A percentile compares a stretch with the other conserved stretches of the same genome.
Evolutionary conservation across 2,888 invertebrate genomes (phyloP).

Genomic region (Nomada fabriciana): DNA sequence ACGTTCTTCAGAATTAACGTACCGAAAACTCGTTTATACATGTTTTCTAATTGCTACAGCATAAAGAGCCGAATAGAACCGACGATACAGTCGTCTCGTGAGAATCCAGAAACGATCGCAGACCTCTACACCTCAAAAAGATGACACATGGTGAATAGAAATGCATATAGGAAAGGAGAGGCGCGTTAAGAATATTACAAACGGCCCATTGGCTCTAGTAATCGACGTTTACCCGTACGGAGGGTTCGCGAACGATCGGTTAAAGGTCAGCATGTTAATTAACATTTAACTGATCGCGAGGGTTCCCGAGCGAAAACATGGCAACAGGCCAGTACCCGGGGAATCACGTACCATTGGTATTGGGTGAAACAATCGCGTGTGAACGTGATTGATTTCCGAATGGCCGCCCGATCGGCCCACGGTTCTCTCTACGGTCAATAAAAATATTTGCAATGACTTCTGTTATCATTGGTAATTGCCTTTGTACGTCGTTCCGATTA

Average conservation of each 20-base stretch:
- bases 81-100: constrained; percentile 35
- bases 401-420: neutral
- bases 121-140: constrained; percentile 20
- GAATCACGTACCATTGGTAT: constrained; percentile 44
- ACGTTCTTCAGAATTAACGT: constrained; percentile 71
- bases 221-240: constrained; percentile 20
- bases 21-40: constrained; percentile 73
- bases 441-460: constrained; percentile 42
- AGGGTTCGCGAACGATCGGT: constrained; percentile 21
- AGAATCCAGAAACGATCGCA: constrained; percentile 53
- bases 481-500: constrained; percentile 10
- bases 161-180: neutral
- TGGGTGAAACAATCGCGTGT: constrained; percentile 32
- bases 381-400: constrained; percentile 57
- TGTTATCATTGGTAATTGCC: constrained; percentile 22
- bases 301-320: constrained; percentile 33
- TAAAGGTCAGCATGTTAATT: constrained; percentile 52
- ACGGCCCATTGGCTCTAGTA: neutral
- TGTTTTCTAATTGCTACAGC: constrained; percentile 66
- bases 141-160: neutral
- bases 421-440: constrained; percentile 22
- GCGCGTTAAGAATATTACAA: neutral
- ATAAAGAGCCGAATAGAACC: constrained; percentile 52
- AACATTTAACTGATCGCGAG: constrained; percentile 50
- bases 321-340: constrained; percentile 35